Evolutionary conservation across 2,113 vertebrate species (phyloP), one percentile per base, ranked within the genome.

Genomic region (Galemys pyrenaicus): DNA sequence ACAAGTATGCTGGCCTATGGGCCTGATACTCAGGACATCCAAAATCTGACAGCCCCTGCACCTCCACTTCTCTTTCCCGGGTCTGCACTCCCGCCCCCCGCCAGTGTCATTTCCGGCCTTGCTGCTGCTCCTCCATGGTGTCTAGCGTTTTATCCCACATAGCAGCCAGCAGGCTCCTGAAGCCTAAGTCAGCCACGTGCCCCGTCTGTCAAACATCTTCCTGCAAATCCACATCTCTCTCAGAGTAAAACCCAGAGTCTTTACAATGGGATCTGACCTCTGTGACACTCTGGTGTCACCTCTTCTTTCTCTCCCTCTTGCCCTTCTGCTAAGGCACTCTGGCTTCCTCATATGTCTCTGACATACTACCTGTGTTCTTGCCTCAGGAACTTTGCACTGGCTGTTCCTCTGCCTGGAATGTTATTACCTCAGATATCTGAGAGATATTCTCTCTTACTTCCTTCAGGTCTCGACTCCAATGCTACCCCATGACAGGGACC

Each of bases 371-470:
- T 44, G n/a, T 22, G 6, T 44, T 30, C 46, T 64, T 89, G 46
- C 77, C 71, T 87, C 77, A 90, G 85, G 77, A 80, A 37, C 60
- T 95, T 92, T 84, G 60, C 19, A 73, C 81, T 56, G 75, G 16
- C 44, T 67, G 3, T 46, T 90, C n/a, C 24, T 67, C 35, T 70
- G 68, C 41, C 30, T 58, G 8, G 26, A 73, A 60, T 39, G 24
- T 7, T 60, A 75, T 75, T 80, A 35, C 30, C 35, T 85, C 30
- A 4, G 28, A 51, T n/a, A 71, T 0, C 22, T 68, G 24, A n/a
- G 39, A 6, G 15, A 62, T 64, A 71, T 65, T 8, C 26, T 51
- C 28, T 65, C 41, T 64, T 2, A 35, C 68, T 56, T 85, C 15
- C 17, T 68, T 78, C 9, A 37, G 44, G 39, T 51, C 68, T 91